Evolutionary conservation across 2,113 vertebrate species (phyloP).

Genomic region (Rhodinocichla rosea): DNA sequence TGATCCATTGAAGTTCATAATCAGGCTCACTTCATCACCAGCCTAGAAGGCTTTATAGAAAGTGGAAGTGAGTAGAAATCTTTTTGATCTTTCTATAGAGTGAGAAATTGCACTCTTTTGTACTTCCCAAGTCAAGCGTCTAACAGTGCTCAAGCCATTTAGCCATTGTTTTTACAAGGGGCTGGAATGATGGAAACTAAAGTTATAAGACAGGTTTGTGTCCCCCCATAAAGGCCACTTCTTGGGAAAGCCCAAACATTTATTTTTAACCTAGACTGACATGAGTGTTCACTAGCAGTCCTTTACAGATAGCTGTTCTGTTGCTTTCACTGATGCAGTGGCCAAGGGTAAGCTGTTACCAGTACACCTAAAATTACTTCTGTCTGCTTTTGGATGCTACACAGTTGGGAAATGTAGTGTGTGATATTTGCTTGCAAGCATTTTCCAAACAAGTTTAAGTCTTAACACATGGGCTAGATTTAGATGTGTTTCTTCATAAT

Average conservation of each 20-base stretch:
- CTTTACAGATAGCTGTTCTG: not conserved
- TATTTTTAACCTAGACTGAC: not conserved
- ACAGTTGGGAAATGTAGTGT: not conserved
- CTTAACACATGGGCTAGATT: not conserved
- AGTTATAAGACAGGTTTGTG: not conserved
- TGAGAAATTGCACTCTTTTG: conserved; percentile 18
- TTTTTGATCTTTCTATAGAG: conserved; percentile 41
- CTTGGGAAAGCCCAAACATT: not conserved
- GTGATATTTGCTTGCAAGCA: not conserved
- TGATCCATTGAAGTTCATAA: conserved; percentile 1
- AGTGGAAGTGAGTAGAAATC: conserved; percentile 11
- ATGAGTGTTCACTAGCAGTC: not conserved
- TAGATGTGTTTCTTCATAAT: not conserved
- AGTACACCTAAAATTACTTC: not conserved
- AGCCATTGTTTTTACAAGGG: not conserved
- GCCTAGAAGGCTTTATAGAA: not conserved
- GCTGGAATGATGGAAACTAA: not conserved
- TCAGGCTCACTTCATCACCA: not conserved
- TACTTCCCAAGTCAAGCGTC: not conserved
- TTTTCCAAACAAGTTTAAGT: not conserved
- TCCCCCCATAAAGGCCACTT: not conserved
- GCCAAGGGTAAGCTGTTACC: not conserved
- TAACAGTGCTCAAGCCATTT: not conserved
- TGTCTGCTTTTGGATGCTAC: not conserved
- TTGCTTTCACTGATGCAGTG: not conserved